Percentiles rank a stretch among this genome's conserved stretches.
These are phyloP conservation scores for Rhadinocentrus ornatus DNA, from an alignment of 2,797 vertebrate species.

Conservation along the genomic window DNA sequence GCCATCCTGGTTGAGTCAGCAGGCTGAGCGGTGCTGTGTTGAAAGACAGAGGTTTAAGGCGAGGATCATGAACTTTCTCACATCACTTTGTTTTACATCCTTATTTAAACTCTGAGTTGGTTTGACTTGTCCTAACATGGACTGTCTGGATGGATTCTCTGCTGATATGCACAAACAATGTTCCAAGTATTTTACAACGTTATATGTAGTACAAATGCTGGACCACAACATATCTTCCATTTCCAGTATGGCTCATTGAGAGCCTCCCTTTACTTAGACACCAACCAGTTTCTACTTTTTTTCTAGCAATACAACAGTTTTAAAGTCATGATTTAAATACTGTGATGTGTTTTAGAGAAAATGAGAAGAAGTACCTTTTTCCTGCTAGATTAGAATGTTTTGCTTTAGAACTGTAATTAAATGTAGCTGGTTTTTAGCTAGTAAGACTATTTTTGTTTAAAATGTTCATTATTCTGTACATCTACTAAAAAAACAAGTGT, in stretches of 20 bases:
- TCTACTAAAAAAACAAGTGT: background rate
- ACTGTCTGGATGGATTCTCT: background rate
- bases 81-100: slow-evolving; percentile 9
- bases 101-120: background rate
- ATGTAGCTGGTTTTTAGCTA: background rate
- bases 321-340: background rate
- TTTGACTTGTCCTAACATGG: slow-evolving; percentile 1
- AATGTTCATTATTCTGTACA: background rate
- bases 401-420: background rate
- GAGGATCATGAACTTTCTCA: slow-evolving; percentile 15
- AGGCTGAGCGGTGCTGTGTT: background rate
- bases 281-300: background rate
- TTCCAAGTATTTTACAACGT: background rate
- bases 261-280: too few relatives aligned
- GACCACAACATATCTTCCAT: background rate
- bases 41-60: background rate
- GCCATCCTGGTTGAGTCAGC: slow-evolving; percentile 40
- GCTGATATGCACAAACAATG: background rate
- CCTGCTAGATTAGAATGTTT: background rate
- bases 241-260: background rate
- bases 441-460: background rate
- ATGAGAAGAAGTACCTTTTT: background rate
- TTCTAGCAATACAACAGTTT: background rate
- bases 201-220: background rate
- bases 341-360: background rate